Evolutionary conservation across 1,140 invertebrate genomes (phyloP).

Genomic region (Apis mellifera): DNA sequence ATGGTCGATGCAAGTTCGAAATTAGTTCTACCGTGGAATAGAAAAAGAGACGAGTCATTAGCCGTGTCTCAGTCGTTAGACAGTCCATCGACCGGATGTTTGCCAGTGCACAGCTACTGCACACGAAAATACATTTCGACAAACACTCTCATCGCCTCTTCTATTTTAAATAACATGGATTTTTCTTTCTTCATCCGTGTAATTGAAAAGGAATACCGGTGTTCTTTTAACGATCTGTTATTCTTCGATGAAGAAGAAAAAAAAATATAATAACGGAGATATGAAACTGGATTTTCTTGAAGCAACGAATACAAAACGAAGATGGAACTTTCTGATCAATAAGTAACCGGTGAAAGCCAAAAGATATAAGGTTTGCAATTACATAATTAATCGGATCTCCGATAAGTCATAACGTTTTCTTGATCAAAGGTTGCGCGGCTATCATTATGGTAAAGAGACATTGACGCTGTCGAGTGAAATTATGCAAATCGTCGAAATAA

Average conservation of each 20-base stretch:
- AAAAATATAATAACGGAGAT: neutral
- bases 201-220: neutral
- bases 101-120: neutral
- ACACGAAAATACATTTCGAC: neutral
- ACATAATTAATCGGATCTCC: neutral
- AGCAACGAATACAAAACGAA: no score
- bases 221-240: neutral
- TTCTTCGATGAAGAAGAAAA: neutral
- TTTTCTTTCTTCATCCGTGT: no score
- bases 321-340: neutral
- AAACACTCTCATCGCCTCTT: neutral
- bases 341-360: neutral
- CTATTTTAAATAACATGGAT: no score
- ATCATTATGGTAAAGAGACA: constrained; percentile 7
- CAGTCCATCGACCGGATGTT: constrained; percentile 15
- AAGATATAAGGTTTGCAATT: neutral
- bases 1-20: neutral
- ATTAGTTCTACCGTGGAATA: neutral
- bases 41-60: neutral
- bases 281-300: neutral
- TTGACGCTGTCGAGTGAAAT: neutral
- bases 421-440: neutral
- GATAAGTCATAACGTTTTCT: neutral
- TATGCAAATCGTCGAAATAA: neutral
- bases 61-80: neutral